Percentiles rank a stretch among this genome's conserved stretches.
phyloP scores from a whole-genome alignment of 2,888 invertebrate species.

The Lordiphosa andalusiaca region DNA sequence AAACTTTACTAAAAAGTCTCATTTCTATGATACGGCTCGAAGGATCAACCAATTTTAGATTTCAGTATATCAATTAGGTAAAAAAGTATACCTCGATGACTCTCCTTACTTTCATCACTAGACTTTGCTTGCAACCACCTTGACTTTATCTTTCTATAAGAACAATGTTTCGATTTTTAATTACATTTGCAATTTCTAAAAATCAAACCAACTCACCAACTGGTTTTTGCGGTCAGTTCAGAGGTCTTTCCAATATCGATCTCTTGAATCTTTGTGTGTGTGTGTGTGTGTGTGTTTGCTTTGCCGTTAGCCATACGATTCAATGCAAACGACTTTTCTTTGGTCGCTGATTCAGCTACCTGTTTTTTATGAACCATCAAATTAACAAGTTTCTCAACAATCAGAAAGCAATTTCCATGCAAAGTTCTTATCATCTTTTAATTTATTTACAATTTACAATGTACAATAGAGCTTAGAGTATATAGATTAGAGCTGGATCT shows the following conservation, averaged over 20 bases:
- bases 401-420: constrained; percentile 28
- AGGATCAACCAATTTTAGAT: no score
- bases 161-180: constrained; percentile 50
- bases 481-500: background rate
- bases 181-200: constrained; percentile 71
- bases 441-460: constrained; percentile 48
- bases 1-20: no score
- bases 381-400: constrained; percentile 50
- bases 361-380: constrained; percentile 54
- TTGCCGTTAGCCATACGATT: constrained; percentile 54
- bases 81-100: no score
- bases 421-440: constrained; percentile 47
- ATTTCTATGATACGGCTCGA: no score
- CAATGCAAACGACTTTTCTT: constrained; percentile 71
- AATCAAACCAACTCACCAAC: constrained; percentile 43
- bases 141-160: constrained; percentile 45
- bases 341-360: constrained; percentile 55
- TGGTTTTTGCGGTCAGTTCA: constrained; percentile 33
- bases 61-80: no score
- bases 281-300: constrained; percentile 49
- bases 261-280: constrained; percentile 27
- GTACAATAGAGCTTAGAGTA: constrained; percentile 27
- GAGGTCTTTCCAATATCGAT: constrained; percentile 25
- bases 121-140: background rate
- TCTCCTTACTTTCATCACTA: no score